Base-by-base conservation (phyloP, 2,888 invertebrate genomes). In the Agrotis puta region DNA sequence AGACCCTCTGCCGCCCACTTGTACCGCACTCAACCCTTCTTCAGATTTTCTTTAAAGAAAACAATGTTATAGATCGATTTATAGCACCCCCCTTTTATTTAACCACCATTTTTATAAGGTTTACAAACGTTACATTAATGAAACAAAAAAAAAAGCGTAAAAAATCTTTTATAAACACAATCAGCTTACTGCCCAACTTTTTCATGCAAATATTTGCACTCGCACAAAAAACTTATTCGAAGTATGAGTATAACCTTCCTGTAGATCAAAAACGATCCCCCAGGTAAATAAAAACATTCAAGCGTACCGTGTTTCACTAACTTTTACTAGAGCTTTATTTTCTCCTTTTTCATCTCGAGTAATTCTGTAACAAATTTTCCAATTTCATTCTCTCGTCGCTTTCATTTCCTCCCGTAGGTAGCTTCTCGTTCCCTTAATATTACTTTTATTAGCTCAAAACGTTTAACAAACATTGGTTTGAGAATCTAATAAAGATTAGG, bases 331-430 rank as follows among this genome's bases (percentile, higher is more conserved):
- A 88, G 90, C 88, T 91, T 94, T 93, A 94, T 94, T 95, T 94
- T 92, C 87, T 88, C 88, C 84, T 88, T 94, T 94, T 94, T 94
- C 94, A 92, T 94, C 92, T 90, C 90, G 85, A 91, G 92, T 93
- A 94, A 95, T 95, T 94, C 92, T 91, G 92, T 94, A 94, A 94
- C 95, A 95, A 95, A 95, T 95, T 96, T 95, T 95, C 95, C 95
- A 95, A 96, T 95, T 96, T 95, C 94, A 93, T 94, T 95, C 94
- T 94, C 93, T 94, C 92, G 90, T 93, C 91, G 93, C 92, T 94
- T 94, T 94, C 95, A 95, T 96, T 95, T 96, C 95, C 95, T 95
- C 92, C 88, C 89, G 89, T 91, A 91, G 88, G 87, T 87, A 90
- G 88, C 73, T 89, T 87, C 89, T 89, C 90, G 89, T 90, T 91